These are phyloP conservation scores for Alviniconcha marisindica DNA, from an alignment of 1,140 invertebrate genomes.

Conservation along the genomic window DNA sequence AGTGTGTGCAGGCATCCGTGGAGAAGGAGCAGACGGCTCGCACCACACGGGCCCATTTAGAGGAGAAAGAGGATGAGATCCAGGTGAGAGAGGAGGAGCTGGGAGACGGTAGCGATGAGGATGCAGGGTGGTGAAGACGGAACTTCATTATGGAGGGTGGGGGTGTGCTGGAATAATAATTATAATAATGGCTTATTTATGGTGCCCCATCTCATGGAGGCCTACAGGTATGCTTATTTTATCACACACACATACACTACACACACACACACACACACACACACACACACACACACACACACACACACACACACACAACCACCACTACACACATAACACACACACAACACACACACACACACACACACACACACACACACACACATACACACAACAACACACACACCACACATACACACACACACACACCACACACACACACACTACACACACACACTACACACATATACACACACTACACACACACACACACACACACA, in stretches of 20 bases:
- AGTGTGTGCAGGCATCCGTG: slow-evolving; percentile 47
- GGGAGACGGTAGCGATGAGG: not conserved
- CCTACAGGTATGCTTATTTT: no score
- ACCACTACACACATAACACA: not conserved
- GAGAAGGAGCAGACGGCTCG: slow-evolving; percentile 50
- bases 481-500: no score
- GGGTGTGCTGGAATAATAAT: no score
- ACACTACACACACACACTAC: no score
- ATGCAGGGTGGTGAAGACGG: no score
- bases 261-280: no score
- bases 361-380: slow-evolving; percentile 10
- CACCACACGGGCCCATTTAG: slow-evolving; percentile 47
- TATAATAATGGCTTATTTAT: no score
- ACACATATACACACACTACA: no score
- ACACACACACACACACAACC: not conserved
- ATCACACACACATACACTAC: not conserved
- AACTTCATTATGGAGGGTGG: no score
- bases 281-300: not conserved
- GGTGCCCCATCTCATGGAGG: no score
- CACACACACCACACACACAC: not conserved
- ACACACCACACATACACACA: slow-evolving; percentile 23
- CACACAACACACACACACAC: not conserved
- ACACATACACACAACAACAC: not conserved
- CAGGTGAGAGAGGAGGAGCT: slow-evolving; percentile 40
- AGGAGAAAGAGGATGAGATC: slow-evolving; percentile 55